phyloP scores from a whole-genome alignment of 2,888 invertebrate genomes.

The Nyleta sp. region DNA sequence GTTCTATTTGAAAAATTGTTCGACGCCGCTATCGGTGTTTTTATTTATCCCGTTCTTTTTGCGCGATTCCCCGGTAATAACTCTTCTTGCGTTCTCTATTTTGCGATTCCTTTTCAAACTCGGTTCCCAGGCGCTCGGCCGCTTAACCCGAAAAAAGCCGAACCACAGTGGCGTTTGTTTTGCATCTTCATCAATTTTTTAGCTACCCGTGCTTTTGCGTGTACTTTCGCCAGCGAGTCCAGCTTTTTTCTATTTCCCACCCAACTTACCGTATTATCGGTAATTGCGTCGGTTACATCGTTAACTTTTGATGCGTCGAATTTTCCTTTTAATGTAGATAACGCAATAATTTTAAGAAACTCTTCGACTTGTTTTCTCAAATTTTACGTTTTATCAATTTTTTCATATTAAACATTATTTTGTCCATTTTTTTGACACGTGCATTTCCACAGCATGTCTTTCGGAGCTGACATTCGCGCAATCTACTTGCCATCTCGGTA shows the following conservation, averaged over 20 bases:
- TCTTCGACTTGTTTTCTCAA: too few relatives aligned
- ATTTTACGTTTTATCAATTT: too few relatives aligned
- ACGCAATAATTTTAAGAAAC: too few relatives aligned
- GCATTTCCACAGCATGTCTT: background rate
- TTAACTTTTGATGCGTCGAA: conserved; percentile 8
- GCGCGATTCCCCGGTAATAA: conserved; percentile 23
- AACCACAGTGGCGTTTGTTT: conserved; percentile 12
- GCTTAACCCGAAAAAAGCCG: conserved; percentile 12
- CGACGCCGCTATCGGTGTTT: conserved; percentile 13
- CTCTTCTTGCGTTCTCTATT: conserved; percentile 29
- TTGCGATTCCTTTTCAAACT: conserved; percentile 32
- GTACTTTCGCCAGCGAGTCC: background rate
- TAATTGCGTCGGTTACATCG: conserved; percentile 12
- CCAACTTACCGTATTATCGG: background rate
- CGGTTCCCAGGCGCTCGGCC: conserved; percentile 1
- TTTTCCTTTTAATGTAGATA: conserved; percentile 5
- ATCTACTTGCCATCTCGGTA: conserved; percentile 29
- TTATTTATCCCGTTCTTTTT: conserved; percentile 18
- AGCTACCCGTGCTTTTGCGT: background rate
- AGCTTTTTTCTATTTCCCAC: background rate
- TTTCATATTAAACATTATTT: too few relatives aligned
- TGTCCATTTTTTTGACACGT: background rate
- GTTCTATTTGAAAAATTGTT: conserved; percentile 22
- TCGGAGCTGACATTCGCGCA: background rate
- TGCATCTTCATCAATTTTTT: conserved; percentile 33